phyloP scores from a whole-genome alignment of 2,888 invertebrate species.

The Troilus luridus region DNA sequence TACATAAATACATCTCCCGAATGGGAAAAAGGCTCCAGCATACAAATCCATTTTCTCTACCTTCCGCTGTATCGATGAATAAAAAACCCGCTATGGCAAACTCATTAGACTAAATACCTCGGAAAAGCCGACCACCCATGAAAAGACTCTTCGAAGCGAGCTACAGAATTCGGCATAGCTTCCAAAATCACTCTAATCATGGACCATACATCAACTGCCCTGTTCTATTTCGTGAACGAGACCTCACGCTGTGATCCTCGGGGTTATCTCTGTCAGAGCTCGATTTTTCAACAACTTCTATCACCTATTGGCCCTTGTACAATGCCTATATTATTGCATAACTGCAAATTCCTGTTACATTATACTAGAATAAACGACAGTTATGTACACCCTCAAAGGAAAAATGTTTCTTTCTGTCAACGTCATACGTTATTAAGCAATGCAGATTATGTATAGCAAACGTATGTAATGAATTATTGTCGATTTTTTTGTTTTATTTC shows the following conservation, averaged over 20 bases:
- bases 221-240: neutral
- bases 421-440: too few species aligned
- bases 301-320: neutral
- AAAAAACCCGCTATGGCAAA: neutral
- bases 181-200: constrained; percentile 25
- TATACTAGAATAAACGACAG: too few species aligned
- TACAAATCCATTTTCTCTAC: neutral
- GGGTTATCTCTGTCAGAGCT: neutral
- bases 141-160: neutral
- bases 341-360: too few species aligned
- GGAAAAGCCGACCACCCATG: constrained; percentile 11
- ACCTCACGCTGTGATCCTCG: neutral
- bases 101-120: constrained; percentile 12
- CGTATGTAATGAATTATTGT: too few species aligned
- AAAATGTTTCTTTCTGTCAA: too few species aligned
- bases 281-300: neutral
- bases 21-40: neutral
- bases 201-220: neutral
- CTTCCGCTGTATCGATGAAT: neutral
- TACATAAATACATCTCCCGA: neutral
- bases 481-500: too few species aligned
- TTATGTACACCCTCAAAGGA: too few species aligned
- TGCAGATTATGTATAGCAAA: too few species aligned
- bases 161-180: neutral
- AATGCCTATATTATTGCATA: too few species aligned